phyloP scores from a whole-genome alignment of 2,888 invertebrate species.

The Andrena minutula region DNA sequence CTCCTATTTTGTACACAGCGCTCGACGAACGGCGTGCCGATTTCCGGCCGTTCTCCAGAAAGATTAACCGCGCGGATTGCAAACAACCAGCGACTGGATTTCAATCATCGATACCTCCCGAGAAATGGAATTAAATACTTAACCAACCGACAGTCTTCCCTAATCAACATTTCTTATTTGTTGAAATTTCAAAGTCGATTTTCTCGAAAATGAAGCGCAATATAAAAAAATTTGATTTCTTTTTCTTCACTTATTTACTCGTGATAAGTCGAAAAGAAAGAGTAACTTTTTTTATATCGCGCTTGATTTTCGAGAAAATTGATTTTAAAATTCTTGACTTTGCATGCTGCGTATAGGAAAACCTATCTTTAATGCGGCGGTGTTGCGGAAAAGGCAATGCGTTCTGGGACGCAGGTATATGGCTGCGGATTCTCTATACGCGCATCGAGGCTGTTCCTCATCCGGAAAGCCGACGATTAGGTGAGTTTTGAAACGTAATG shows the following conservation, averaged over 20 bases:
- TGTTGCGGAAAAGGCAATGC: constrained; percentile 64
- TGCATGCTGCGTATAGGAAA: neutral
- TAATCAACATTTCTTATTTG: no score
- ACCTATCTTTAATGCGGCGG: neutral
- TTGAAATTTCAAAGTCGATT: no score
- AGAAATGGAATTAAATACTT: no score
- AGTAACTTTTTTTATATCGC: no score
- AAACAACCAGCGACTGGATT: constrained; percentile 29
- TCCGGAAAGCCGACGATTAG: constrained; percentile 82
- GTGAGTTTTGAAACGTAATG: constrained; percentile 84
- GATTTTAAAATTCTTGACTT: neutral
- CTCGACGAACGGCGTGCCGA: constrained; percentile 40
- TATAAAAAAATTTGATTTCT: no score
- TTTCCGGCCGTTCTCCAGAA: constrained; percentile 53
- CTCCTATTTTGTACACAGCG: constrained; percentile 43
- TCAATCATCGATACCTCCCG: no score
- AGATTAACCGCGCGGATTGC: constrained; percentile 29
- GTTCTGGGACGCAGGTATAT: constrained; percentile 60
- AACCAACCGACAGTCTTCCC: no score
- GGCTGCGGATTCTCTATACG: constrained; percentile 42
- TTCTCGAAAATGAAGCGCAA: no score
- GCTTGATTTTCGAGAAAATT: no score
- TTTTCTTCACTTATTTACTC: no score
- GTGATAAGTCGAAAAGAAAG: no score
- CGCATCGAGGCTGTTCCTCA: constrained; percentile 78